Evolutionary conservation across 2,888 invertebrate genomes (phyloP).

Genomic region (Andrena minutula): DNA sequence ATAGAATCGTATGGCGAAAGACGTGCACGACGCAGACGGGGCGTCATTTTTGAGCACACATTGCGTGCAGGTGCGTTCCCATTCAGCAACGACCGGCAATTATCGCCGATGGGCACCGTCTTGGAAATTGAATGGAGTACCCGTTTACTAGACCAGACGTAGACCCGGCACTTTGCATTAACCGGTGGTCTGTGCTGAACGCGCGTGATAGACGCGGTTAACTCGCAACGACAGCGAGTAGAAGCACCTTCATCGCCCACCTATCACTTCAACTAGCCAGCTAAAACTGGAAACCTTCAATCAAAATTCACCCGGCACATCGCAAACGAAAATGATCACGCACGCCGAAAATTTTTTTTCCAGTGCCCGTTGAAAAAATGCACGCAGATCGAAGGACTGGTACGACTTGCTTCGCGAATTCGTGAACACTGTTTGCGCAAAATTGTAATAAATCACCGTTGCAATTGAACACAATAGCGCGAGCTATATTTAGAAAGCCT

Average conservation of each 20-base stretch:
- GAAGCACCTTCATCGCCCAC: background rate
- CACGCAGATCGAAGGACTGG: no score
- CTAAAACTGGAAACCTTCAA: background rate
- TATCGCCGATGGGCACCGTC: slow-evolving; percentile 41
- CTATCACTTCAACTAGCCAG: no score
- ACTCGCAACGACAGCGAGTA: background rate
- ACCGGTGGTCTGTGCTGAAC: slow-evolving; percentile 25
- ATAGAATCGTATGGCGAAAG: background rate
- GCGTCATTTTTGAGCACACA: slow-evolving; percentile 32
- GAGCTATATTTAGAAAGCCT: slow-evolving; percentile 1
- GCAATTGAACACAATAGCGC: background rate
- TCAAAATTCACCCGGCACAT: no score
- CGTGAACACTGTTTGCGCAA: background rate
- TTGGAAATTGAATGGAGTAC: slow-evolving; percentile 52
- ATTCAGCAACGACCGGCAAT: slow-evolving; percentile 45
- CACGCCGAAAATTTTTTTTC: no score
- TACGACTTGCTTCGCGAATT: background rate
- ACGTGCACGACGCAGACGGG: background rate
- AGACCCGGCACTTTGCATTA: slow-evolving; percentile 28
- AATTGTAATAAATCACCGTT: background rate
- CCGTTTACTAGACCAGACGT: slow-evolving; percentile 43
- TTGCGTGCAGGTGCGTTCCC: slow-evolving; percentile 58
- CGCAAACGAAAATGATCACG: no score
- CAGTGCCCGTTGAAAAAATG: no score
- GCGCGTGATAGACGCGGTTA: slow-evolving; percentile 22